Evolutionary conservation across 2,797 vertebrate genomes (phyloP).

Genomic region (Chiloscyllium punctatum): DNA sequence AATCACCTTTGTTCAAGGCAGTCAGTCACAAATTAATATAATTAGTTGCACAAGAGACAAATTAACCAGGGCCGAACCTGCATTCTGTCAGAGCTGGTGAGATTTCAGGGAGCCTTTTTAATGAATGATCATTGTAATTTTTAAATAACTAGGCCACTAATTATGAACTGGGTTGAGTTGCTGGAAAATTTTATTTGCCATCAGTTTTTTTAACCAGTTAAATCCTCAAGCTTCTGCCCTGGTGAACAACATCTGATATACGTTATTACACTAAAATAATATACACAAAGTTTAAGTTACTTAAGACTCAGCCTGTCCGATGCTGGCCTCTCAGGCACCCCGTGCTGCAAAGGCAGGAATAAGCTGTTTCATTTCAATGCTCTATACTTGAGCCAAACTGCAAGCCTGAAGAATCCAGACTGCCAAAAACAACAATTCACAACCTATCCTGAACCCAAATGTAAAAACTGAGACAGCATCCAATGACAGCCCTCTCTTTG

Average conservation of each 20-base stretch:
- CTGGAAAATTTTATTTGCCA: conserved; percentile 4
- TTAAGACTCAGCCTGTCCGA: conserved; percentile 3
- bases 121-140: not conserved
- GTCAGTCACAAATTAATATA: not conserved
- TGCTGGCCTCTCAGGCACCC: conserved; percentile 48
- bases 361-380: conserved; percentile 33
- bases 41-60: not conserved
- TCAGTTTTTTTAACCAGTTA: not conserved
- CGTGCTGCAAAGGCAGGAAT: conserved; percentile 46
- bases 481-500: conserved; percentile 46
- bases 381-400: conserved; percentile 42
- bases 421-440: conserved; percentile 53
- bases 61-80: not conserved
- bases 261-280: conserved; percentile 26
- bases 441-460: conserved; percentile 50
- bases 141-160: not conserved
- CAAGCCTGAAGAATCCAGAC: conserved; percentile 23
- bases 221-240: not conserved
- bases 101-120: not conserved
- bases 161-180: not conserved
- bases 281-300: conserved; percentile 27
- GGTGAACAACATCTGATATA: conserved; percentile 27
- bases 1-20: not conserved
- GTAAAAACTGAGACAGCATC: conserved; percentile 46
- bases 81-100: not conserved